Evolutionary conservation across 2,797 vertebrate species (phyloP).

Genomic region (Pseudomugil gertrudae): DNA sequence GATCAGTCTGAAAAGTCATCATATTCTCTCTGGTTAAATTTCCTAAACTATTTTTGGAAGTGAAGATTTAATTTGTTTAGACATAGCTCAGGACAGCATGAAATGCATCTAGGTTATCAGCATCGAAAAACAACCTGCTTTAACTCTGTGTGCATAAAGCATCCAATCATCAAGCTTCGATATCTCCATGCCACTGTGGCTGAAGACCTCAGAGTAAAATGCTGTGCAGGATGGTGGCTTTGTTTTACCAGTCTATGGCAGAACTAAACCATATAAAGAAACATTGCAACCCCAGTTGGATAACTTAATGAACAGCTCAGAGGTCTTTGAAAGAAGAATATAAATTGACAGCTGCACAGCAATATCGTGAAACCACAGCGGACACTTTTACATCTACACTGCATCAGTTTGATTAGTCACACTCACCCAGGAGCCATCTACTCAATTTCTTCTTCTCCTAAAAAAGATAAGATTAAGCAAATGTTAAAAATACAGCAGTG

Average conservation of each 20-base stretch:
- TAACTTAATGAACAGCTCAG: background rate
- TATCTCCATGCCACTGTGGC: background rate
- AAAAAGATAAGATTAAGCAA: background rate
- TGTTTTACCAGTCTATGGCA: too few species aligned
- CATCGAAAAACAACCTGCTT: constrained; percentile 11
- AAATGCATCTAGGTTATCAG: constrained; percentile 7
- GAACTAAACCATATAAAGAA: background rate
- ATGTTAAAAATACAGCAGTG: constrained; percentile 15
- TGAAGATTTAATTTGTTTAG: constrained; percentile 34
- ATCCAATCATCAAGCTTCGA: constrained; percentile 1
- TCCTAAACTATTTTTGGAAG: background rate
- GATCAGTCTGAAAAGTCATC: background rate
- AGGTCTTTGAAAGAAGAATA: constrained; percentile 8
- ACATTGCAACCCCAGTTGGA: background rate
- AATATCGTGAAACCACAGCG: background rate
- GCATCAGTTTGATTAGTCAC: constrained; percentile 25
- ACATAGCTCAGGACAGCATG: constrained; percentile 1
- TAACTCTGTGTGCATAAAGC: background rate
- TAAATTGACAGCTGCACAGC: background rate
- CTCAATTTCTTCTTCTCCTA: background rate
- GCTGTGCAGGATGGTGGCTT: background rate
- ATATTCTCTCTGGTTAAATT: background rate
- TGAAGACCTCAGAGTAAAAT: background rate
- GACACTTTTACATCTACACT: constrained; percentile 2
- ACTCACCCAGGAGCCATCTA: constrained; percentile 5